Percentiles rank a stretch among this genome's conserved stretches.
These are phyloP conservation scores for Xerus rutilus DNA, from an alignment of 2,797 vertebrate genomes.

Conservation along the genomic window DNA sequence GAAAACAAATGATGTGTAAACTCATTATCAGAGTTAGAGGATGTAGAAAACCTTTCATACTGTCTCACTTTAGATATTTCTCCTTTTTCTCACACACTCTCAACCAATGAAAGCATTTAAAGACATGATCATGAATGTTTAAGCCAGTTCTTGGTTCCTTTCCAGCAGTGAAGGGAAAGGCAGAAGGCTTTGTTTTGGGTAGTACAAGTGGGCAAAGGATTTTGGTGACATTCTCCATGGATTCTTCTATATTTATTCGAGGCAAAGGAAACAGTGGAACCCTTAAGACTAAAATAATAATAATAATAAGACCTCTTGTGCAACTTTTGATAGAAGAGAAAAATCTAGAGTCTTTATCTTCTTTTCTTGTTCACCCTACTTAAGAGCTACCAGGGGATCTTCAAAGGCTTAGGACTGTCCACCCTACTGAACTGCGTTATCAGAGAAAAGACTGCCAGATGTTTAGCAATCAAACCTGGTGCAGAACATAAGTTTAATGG, in stretches of 20 bases:
- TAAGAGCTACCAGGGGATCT: slow-evolving; percentile 67
- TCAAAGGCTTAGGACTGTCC: slow-evolving; percentile 79
- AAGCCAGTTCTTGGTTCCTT: slow-evolving; percentile 25
- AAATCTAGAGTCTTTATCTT: slow-evolving; percentile 73
- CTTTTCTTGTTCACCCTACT: slow-evolving; percentile 58
- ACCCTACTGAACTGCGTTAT: slow-evolving; percentile 77
- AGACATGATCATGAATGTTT: slow-evolving; percentile 43
- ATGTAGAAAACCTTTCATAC: background rate
- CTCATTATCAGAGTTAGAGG: background rate
- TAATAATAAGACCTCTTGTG: slow-evolving; percentile 54
- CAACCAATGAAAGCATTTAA: background rate
- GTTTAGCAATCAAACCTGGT: slow-evolving; percentile 81
- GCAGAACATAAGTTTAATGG: slow-evolving; percentile 84
- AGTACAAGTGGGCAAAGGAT: background rate
- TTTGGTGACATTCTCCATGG: background rate
- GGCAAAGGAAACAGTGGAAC: background rate
- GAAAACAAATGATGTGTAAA: slow-evolving; percentile 32
- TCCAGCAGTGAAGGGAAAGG: slow-evolving; percentile 36
- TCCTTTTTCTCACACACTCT: slow-evolving; percentile 38
- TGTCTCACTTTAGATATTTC: background rate
- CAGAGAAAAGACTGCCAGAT: slow-evolving; percentile 83
- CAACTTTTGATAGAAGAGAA: slow-evolving; percentile 50
- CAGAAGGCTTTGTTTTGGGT: slow-evolving; percentile 38
- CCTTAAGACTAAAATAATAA: slow-evolving; percentile 54
- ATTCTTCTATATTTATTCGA: background rate